Evolutionary conservation across 2,113 vertebrate genomes (phyloP), one percentile per base, ranked within the genome.

Genomic region (Protomyctophum bolini): DNA sequence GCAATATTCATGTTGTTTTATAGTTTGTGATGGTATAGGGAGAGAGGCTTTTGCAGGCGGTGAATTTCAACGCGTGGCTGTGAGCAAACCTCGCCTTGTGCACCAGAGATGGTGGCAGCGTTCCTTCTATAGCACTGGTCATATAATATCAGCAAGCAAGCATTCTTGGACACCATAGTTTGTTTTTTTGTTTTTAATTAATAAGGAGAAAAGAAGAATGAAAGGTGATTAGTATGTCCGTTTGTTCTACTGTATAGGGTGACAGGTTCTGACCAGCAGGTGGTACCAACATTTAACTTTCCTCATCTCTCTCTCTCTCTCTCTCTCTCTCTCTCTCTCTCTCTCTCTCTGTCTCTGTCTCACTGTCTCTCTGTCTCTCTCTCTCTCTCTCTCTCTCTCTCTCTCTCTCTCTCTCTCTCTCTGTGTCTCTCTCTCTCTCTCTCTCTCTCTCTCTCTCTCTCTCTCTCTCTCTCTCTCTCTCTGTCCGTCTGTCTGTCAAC

Each of bases 261-360:
- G 79, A 74, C 86, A 82, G 75, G 58, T 56, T 81, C 45, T 85
- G 82, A 89, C 88, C 89, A 90, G 86, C 88, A 91, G 87, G 84
- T 83, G 88, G 88, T 91, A 91, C 89, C 83, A 89, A 90, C 81
- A 82, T 88, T 88, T 84, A 84, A 84, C 81, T 89, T 84, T 89
- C 66, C 59, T 70, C 62, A 68, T 58, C 49, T 54, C 50, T 52
- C 63, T 67, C 62, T 56, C 63, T 73, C 68, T 15, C 4, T 70
- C 58, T 67, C 68, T 75, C 48, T 48, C 10, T 52, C 65, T 57
- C 11, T 28, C 54, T 46, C 50, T 45, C 64, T 55, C 11, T 56
- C n/a, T 55, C 8, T 65, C 15, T 50, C 15, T 29, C 8, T 29
- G 2, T 65, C 15, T 51, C 1, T 52, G 7, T 55, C 8, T 28